Conservation (phyloP, 2,888 invertebrate genomes). For the Reticulitermes lucifugus region DNA sequence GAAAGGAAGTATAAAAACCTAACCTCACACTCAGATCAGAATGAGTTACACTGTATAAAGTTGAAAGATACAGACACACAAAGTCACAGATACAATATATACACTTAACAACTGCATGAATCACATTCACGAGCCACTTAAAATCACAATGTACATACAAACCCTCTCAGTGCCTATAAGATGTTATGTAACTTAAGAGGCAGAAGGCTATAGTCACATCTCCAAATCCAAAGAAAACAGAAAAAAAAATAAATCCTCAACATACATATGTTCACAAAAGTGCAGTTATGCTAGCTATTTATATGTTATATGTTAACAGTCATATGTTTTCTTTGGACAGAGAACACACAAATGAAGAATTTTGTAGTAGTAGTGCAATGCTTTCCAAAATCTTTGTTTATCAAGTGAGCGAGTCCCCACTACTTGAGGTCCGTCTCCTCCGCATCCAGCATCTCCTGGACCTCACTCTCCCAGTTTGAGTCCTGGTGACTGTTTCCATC, state of each 20-base stretch:
- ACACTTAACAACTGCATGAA: slow-evolving; percentile 4
- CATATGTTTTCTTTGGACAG: slow-evolving; percentile 14
- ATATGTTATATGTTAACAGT: background rate
- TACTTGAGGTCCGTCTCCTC: slow-evolving; percentile 70
- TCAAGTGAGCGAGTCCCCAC: slow-evolving; percentile 21
- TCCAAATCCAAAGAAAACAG: background rate
- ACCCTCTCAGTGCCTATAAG: background rate
- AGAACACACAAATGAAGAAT: slow-evolving; percentile 36
- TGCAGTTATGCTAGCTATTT: slow-evolving; percentile 14
- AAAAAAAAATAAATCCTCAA: background rate
- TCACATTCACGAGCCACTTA: slow-evolving; percentile 14
- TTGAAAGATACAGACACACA: background rate
- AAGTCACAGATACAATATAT: slow-evolving; percentile 2
- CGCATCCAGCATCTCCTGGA: slow-evolving; percentile 75
- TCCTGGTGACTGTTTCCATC: slow-evolving; percentile 67
- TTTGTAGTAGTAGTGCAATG: slow-evolving; percentile 26
- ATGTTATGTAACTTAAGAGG: slow-evolving; percentile 2
- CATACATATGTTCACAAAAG: slow-evolving; percentile 13
- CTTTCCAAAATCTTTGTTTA: slow-evolving; percentile 25
- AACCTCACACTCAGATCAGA: background rate
- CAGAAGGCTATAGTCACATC: background rate
- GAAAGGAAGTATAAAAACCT: background rate
- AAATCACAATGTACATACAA: slow-evolving; percentile 7
- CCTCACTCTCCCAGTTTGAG: slow-evolving; percentile 78
- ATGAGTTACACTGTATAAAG: background rate